A percentile compares a stretch with the other conserved stretches of the same genome.
phyloP scores from a whole-genome alignment of 2,113 vertebrate species.

The Pogonocichla stellata region DNA sequence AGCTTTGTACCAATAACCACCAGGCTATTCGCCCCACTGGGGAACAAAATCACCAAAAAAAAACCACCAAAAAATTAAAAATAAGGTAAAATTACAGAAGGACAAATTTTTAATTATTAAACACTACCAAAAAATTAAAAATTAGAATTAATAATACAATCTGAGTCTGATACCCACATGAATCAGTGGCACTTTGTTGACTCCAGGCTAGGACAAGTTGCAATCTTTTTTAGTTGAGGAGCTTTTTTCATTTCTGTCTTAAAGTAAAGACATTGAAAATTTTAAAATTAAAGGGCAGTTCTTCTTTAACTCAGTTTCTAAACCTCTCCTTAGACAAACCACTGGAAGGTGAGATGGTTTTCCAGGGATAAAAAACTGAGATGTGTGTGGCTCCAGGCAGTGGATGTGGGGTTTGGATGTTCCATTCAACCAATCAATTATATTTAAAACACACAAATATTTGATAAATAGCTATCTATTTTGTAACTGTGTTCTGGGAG shows the following conservation, averaged over 20 bases:
- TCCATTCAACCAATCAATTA: rapidly evolving
- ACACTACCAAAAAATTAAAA: not conserved
- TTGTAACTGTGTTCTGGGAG: not conserved
- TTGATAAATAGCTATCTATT: not conserved
- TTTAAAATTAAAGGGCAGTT: not conserved
- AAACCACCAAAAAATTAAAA: rapidly evolving
- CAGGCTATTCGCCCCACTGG: rapidly evolving
- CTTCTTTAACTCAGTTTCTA: not conserved
- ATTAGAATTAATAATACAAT: not conserved
- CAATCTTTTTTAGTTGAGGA: not conserved
- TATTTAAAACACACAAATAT: not conserved
- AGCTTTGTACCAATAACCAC: rapidly evolving
- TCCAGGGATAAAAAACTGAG: not conserved
- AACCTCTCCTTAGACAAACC: not conserved
- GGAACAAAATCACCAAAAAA: not conserved
- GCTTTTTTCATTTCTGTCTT: not conserved
- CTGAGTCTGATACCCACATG: not conserved
- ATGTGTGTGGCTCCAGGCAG: not conserved
- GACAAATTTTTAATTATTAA: not conserved
- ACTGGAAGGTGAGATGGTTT: not conserved
- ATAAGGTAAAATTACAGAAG: not conserved
- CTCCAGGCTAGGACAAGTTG: not conserved
- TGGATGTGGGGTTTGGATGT: not conserved
- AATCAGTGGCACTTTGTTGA: not conserved
- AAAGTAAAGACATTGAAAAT: not conserved